Base-by-base conservation (phyloP, 2,888 invertebrate species). In the Pseudococcus longispinus region DNA sequence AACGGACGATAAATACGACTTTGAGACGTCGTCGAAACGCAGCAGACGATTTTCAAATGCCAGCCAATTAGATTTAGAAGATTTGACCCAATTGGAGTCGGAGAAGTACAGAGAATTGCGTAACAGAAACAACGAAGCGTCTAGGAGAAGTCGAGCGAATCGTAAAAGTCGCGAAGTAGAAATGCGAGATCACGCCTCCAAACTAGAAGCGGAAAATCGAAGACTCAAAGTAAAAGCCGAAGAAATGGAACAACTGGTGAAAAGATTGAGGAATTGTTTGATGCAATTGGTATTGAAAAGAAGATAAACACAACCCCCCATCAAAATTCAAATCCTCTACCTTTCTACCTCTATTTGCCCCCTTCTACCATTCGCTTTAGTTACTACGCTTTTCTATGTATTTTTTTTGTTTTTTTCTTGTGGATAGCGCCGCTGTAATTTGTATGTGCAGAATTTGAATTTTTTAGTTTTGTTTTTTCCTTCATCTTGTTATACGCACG, bases 111-210 rank as follows among this genome's bases (percentile, higher is more conserved):
- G 94, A 84, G 94, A 95, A 89, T 92, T 94, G 88, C 91, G 95
- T 87, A 94, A 94, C 90, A 95, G 94, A 90, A 95, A 95, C 91
- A 95, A 95, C 90, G 95, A 95, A 91, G 95, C 95, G 74, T 95
- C 95, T 70, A 92, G 95, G 89, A 93, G 93, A 89, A 95, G 95
- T 1, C 91, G 95, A 88, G 93, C 94, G 91, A 95, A 95, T 89
- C 93, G 95, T 89, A 95, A 95, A 91, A 90, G 91, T 1, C 92
- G 92, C 88, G 93, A 93, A 89, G 89, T 89, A 23, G 93, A 93
- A 89, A 93, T 93, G 92, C 91, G 92, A 89, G 90, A 91, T 84
- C 90, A 91, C 88, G 93, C 92, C 1, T 90, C 92, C 32, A 92
- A 93, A 83, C 91, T 95, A 88, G 93, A 93, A 89, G 92, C 92